Evolutionary conservation across 2,113 vertebrate genomes (phyloP).

Genomic region (Rhea pennata): DNA sequence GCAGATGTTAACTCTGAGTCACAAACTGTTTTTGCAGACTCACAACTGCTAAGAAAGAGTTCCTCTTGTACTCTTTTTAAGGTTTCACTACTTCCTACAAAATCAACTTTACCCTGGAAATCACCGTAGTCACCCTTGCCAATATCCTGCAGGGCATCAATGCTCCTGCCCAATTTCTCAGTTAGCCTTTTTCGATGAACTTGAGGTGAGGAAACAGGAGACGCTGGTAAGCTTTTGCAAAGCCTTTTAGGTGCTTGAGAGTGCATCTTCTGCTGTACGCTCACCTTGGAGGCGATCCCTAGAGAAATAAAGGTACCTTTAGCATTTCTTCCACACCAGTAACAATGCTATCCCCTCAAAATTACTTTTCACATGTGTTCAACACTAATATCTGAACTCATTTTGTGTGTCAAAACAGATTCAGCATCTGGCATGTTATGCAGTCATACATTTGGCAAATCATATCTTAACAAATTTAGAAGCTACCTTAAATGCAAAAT

Average conservation of each 20-base stretch:
- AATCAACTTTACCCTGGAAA: constrained; percentile 48
- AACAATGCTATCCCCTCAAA: not conserved
- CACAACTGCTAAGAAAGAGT: constrained; percentile 88
- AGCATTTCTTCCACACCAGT: not conserved
- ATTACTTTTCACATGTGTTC: not conserved
- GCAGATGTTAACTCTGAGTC: constrained; percentile 68
- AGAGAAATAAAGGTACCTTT: constrained; percentile 7
- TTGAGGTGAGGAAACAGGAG: constrained; percentile 79
- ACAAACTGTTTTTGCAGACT: constrained; percentile 90
- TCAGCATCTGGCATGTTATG: not conserved
- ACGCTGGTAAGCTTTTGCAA: constrained; percentile 82
- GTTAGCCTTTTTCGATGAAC: constrained; percentile 27
- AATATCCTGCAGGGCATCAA: constrained; percentile 57
- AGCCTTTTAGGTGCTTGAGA: constrained; percentile 72
- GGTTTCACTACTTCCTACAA: constrained; percentile 76
- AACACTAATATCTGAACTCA: not conserved
- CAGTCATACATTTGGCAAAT: not conserved
- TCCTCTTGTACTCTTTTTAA: constrained; percentile 81
- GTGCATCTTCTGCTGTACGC: not conserved
- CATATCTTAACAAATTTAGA: not conserved
- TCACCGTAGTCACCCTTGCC: not conserved
- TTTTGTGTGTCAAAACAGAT: not conserved
- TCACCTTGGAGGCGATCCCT: not conserved
- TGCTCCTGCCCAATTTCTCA: constrained; percentile 47
- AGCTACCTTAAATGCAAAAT: not conserved